Percentiles rank a stretch among this genome's conserved stretches.
These are phyloP conservation scores for Ceratitis capitata DNA, from an alignment of 1,140 invertebrate genomes.

Conservation along the genomic window DNA sequence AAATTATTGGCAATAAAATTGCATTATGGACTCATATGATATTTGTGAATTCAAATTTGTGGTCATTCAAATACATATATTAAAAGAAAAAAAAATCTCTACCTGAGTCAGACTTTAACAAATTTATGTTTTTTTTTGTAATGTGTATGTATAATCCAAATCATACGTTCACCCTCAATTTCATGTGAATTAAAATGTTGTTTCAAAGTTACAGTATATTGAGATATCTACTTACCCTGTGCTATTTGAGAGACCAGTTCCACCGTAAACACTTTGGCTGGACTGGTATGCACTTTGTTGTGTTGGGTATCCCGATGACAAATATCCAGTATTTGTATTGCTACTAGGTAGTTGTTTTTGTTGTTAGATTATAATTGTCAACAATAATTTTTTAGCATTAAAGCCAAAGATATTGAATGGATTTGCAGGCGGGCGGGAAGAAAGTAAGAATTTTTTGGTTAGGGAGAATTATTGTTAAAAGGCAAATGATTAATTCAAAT, in stretches of 20 bases:
- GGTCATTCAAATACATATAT: too few relatives aligned
- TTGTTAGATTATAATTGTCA: conserved; percentile 41
- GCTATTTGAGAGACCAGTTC: conserved; percentile 61
- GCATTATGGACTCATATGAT: too few relatives aligned
- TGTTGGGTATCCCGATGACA: conserved; percentile 61
- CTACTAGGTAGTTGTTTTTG: too few relatives aligned
- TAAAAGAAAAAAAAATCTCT: too few relatives aligned
- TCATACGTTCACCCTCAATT: too few relatives aligned
- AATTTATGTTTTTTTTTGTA: too few relatives aligned
- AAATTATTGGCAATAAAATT: too few relatives aligned
- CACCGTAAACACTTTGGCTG: conserved; percentile 66
- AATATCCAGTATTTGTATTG: conserved; percentile 63
- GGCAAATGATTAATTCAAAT: background rate
- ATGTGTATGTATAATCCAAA: too few relatives aligned
- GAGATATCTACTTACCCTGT: conserved; percentile 60
- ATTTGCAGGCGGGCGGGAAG: conserved; percentile 16
- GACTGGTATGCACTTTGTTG: conserved; percentile 65
- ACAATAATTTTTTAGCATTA: conserved; percentile 1
- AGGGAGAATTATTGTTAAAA: conserved; percentile 27
- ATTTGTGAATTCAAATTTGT: too few relatives aligned
- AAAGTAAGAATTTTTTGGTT: conserved; percentile 34
- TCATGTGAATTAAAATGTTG: too few relatives aligned
- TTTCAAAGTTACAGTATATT: too few relatives aligned
- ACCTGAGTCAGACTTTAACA: too few relatives aligned
- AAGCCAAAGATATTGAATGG: conserved; percentile 31